Evolutionary conservation across 2,888 invertebrate genomes (phyloP).

Genomic region (Trimorus sp.): DNA sequence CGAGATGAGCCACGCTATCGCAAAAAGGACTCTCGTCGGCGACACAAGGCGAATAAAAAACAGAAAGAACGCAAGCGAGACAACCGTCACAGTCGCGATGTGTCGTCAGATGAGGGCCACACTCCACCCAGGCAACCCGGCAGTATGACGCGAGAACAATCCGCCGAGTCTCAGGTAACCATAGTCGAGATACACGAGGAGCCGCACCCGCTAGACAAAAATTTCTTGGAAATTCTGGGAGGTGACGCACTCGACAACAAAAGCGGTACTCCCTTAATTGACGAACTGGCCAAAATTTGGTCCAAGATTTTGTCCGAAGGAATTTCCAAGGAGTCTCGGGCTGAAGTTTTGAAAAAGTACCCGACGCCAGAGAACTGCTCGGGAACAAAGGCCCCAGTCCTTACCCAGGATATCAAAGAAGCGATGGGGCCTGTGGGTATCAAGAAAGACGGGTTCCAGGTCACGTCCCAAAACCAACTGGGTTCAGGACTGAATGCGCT

Average conservation of each 20-base stretch:
- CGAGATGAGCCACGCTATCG: too few species aligned
- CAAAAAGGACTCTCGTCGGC: too few species aligned
- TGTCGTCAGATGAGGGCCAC: too few species aligned
- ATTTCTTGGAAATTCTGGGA: neutral
- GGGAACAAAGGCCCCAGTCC: neutral
- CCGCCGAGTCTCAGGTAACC: too few species aligned
- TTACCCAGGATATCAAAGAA: slow-evolving; percentile 4
- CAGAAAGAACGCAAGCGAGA: too few species aligned
- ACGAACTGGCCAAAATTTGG: neutral
- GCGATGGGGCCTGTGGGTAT: slow-evolving; percentile 5
- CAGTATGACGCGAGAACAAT: too few species aligned
- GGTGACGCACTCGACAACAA: neutral
- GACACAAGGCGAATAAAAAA: too few species aligned
- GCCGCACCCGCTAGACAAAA: neutral
- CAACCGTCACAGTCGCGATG: too few species aligned
- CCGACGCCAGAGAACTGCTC: neutral
- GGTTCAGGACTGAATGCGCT: slow-evolving; percentile 11
- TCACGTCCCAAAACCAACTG: neutral
- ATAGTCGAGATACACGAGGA: too few species aligned
- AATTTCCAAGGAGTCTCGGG: neutral
- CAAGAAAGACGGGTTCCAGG: slow-evolving; percentile 7
- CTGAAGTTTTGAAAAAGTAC: slow-evolving; percentile 2
- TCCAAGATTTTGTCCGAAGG: slow-evolving; percentile 1
- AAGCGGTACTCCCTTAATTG: neutral
- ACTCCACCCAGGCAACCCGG: too few species aligned